A percentile compares a stretch with the other conserved stretches of the same genome.
Conservation (phyloP, 1,140 invertebrate genomes). For the Drosophila erecta region DNA sequence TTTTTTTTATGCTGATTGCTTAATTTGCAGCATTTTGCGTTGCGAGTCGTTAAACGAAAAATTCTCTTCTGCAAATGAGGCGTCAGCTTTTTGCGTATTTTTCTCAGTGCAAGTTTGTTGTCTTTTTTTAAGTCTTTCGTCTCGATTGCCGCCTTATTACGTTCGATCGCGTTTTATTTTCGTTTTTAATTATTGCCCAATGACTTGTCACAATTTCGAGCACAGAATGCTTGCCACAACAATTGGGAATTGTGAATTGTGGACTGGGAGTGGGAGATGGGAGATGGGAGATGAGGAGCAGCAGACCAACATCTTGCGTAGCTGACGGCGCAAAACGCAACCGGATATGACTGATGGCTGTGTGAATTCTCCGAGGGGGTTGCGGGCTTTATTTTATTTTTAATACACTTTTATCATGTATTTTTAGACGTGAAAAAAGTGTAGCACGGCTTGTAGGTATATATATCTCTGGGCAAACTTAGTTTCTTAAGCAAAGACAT, state of each 20-base stretch:
- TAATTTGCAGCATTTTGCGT: conserved; percentile 81
- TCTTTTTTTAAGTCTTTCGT: conserved; percentile 67
- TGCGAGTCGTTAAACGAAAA: conserved; percentile 57
- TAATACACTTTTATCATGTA: not conserved
- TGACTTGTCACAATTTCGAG: conserved; percentile 77
- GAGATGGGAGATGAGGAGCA: conserved; percentile 2
- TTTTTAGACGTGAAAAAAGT: not conserved
- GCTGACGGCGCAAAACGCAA: conserved; percentile 38
- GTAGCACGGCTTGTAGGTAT: not conserved
- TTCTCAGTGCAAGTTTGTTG: conserved; percentile 74
- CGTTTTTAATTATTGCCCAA: conserved; percentile 80
- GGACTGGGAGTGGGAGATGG: not conserved
- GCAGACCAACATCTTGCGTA: conserved; percentile 28
- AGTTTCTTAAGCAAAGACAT: too few species aligned
- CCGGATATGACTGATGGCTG: conserved; percentile 51
- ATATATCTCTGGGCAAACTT: not conserved
- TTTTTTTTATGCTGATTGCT: conserved; percentile 81
- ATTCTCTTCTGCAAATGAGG: conserved; percentile 6
- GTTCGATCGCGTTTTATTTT: conserved; percentile 79
- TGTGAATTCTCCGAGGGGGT: conserved; percentile 14
- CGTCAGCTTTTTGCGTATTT: conserved; percentile 1
- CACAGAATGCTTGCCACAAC: conserved; percentile 41
- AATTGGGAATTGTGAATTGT: conserved; percentile 9
- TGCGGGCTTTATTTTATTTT: conserved; percentile 1
- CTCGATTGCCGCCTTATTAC: conserved; percentile 66